These are phyloP conservation scores for Octomys mimax DNA, from an alignment of 2,797 vertebrate species.

Conservation along the genomic window DNA sequence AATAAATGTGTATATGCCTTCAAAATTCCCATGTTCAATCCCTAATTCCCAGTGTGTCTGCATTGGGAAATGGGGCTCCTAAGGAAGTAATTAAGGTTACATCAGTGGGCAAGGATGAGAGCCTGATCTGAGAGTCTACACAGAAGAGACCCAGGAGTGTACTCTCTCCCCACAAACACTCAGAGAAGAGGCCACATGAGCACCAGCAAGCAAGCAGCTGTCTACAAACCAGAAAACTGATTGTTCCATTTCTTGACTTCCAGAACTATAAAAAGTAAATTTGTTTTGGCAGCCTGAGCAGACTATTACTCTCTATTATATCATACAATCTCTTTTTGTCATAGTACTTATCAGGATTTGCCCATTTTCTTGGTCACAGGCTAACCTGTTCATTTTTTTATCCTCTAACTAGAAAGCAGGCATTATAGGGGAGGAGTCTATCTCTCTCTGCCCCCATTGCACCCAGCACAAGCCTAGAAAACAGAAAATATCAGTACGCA, in stretches of 20 bases:
- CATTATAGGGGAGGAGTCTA: too few relatives aligned
- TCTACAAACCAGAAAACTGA: neutral
- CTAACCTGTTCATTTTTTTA: neutral
- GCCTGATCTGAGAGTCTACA: neutral
- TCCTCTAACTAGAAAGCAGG: neutral
- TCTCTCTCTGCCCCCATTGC: neutral
- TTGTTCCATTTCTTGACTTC: neutral
- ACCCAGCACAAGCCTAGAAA: neutral
- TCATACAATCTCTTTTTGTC: neutral
- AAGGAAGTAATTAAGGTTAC: neutral
- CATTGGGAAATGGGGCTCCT: neutral
- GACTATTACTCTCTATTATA: neutral
- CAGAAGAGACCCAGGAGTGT: neutral
- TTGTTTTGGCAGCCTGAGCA: neutral
- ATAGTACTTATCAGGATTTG: neutral
- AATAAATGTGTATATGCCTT: neutral
- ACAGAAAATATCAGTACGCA: neutral
- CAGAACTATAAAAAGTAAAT: neutral
- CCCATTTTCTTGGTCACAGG: neutral
- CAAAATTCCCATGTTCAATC: neutral
- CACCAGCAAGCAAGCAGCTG: neutral
- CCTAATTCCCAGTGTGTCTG: neutral
- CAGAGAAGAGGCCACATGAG: neutral
- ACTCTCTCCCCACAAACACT: accelerated
- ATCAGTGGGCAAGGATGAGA: neutral